phyloP scores from a whole-genome alignment of 2,113 vertebrate genomes.

The Carettochelys insculpta region DNA sequence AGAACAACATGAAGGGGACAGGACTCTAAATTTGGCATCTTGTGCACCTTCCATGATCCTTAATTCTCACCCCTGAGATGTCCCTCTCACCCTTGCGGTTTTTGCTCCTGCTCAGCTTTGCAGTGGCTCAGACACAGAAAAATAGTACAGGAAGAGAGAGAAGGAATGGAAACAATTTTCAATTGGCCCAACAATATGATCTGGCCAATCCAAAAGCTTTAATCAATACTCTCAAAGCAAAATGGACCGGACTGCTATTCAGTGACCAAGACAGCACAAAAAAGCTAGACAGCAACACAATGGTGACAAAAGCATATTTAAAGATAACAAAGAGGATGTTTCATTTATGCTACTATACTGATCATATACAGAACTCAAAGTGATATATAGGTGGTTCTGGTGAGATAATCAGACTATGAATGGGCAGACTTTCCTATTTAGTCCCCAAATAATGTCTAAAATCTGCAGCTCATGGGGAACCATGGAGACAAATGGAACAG shows the following conservation, averaged over 20 bases:
- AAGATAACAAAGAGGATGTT: rapidly evolving
- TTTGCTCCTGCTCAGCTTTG: neutral
- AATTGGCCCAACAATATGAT: neutral
- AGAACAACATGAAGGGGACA: neutral
- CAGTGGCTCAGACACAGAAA: rapidly evolving
- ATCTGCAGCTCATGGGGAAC: rapidly evolving
- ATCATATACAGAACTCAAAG: neutral
- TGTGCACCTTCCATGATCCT: neutral
- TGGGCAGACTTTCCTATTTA: neutral
- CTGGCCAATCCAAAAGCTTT: neutral
- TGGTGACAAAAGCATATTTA: rapidly evolving
- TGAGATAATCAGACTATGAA: neutral
- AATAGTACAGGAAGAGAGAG: neutral
- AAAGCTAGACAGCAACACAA: neutral
- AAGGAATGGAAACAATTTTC: rapidly evolving
- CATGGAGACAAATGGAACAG: neutral
- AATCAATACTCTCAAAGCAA: neutral
- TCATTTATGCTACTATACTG: rapidly evolving
- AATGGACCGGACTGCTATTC: neutral
- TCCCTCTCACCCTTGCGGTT: neutral
- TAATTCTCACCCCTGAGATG: neutral
- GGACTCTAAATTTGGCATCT: neutral
- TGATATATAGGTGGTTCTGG: neutral
- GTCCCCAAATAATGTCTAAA: neutral
- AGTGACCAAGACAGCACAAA: neutral